Percentiles rank a stretch among this genome's conserved stretches.
Evolutionary conservation across 2,797 vertebrate genomes (phyloP).

Genomic region (Spinus pinus): DNA sequence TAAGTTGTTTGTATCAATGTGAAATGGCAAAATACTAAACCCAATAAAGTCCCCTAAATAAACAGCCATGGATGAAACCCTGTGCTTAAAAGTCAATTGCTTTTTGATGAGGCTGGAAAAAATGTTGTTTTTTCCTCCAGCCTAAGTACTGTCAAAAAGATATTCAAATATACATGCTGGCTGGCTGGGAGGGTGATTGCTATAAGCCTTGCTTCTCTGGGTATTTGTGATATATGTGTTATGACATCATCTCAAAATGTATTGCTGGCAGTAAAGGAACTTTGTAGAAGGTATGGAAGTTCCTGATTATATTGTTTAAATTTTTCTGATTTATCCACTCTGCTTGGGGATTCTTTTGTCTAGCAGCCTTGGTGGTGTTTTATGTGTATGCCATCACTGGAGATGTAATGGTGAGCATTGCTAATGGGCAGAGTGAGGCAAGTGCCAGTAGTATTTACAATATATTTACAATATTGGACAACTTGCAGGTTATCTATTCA

Average conservation of each 20-base stretch:
- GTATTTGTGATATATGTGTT: not conserved
- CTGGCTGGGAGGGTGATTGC: conserved; percentile 17
- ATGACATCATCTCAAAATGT: conserved; percentile 15
- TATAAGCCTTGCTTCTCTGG: not conserved
- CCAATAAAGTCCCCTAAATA: not conserved
- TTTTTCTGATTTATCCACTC: not conserved
- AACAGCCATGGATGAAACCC: not conserved
- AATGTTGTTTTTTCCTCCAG: not conserved
- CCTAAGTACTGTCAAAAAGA: conserved; percentile 28
- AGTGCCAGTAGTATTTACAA: not conserved
- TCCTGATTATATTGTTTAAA: not conserved
- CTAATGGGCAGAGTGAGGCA: not conserved
- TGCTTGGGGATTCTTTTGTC: not conserved
- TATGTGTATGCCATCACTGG: not conserved
- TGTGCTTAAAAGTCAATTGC: conserved; percentile 29
- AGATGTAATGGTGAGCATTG: not conserved
- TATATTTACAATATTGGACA: not conserved
- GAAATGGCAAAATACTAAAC: not conserved
- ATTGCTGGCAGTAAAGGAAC: not conserved
- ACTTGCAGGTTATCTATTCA: not conserved
- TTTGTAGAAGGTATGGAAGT: not conserved
- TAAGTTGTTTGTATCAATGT: not conserved
- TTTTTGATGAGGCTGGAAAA: conserved; percentile 24
- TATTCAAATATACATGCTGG: not conserved
- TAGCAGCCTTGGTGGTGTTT: not conserved